These are phyloP conservation scores for Anastatus disparis DNA, from an alignment of 1,140 invertebrate species.

Conservation along the genomic window DNA sequence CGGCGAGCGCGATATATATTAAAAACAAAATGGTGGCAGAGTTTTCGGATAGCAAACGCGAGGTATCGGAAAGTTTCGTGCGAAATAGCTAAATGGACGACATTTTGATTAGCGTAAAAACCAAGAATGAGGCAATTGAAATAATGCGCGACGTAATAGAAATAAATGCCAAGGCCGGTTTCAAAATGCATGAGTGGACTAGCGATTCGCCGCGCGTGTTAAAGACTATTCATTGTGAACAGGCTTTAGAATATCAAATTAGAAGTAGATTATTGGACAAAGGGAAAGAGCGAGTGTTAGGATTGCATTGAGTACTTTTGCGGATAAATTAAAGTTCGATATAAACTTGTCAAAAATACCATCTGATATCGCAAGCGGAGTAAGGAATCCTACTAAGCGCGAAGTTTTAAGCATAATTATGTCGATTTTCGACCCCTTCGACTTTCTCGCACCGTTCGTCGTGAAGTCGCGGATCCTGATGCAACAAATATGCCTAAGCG, in stretches of 20 bases:
- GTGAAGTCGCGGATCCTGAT: background rate
- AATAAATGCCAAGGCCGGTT: background rate
- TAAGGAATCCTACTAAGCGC: background rate
- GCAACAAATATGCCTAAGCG: conserved; percentile 1
- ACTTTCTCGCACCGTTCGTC: background rate
- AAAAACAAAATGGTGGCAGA: no score
- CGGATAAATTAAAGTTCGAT: background rate
- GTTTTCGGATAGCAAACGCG: no score
- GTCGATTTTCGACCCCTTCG: conserved; percentile 9
- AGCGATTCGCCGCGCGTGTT: background rate
- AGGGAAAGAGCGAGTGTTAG: background rate
- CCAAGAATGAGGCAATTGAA: background rate
- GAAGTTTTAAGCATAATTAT: background rate
- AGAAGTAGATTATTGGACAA: background rate
- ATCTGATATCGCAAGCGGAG: background rate
- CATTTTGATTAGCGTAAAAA: background rate
- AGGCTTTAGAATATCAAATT: background rate
- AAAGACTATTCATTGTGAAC: background rate
- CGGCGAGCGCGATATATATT: no score
- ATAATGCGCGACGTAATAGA: background rate
- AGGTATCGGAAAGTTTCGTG: no score
- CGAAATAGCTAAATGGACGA: conserved; percentile 14
- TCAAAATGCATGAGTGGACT: background rate
- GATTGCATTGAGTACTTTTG: background rate
- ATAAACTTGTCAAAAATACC: background rate